Conservation (phyloP, 2,888 invertebrate genomes). For the Allygus modestus region DNA sequence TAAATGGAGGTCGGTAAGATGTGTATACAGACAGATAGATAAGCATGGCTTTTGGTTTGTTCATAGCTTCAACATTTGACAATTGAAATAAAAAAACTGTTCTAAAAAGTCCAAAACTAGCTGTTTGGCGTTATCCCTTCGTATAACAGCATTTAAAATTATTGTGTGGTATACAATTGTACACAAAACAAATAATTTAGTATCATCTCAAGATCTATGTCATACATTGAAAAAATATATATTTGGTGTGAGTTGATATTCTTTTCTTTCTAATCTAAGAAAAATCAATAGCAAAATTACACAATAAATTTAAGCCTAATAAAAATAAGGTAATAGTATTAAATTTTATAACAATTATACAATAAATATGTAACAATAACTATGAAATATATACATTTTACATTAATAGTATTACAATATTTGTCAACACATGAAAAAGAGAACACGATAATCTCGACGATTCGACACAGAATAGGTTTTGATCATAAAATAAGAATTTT, state of each 20-base stretch:
- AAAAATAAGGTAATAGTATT: constrained; percentile 58
- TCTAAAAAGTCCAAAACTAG: not conserved
- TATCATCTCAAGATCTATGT: not conserved
- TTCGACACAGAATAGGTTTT: constrained; percentile 19
- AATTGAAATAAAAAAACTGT: not conserved
- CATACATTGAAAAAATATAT: not conserved
- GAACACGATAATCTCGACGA: not conserved
- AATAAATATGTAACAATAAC: constrained; percentile 57
- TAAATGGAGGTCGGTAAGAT: constrained; percentile 11
- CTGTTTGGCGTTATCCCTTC: not conserved
- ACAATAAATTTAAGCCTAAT: constrained; percentile 55
- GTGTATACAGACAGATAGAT: constrained; percentile 29
- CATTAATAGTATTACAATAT: constrained; percentile 47
- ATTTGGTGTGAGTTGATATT: constrained; percentile 55
- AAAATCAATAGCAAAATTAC: constrained; percentile 58
- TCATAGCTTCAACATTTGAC: constrained; percentile 47
- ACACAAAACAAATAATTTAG: not conserved
- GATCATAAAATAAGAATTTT: constrained; percentile 33
- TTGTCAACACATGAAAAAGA: constrained; percentile 27
- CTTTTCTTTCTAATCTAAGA: constrained; percentile 60
- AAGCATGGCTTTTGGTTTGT: constrained; percentile 41
- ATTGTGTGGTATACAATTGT: not conserved
- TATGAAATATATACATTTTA: constrained; percentile 54
- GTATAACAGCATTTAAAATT: not conserved
- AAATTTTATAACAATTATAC: constrained; percentile 52